Conservation (phyloP, 1,140 invertebrate genomes). For the Arion vulgaris region DNA sequence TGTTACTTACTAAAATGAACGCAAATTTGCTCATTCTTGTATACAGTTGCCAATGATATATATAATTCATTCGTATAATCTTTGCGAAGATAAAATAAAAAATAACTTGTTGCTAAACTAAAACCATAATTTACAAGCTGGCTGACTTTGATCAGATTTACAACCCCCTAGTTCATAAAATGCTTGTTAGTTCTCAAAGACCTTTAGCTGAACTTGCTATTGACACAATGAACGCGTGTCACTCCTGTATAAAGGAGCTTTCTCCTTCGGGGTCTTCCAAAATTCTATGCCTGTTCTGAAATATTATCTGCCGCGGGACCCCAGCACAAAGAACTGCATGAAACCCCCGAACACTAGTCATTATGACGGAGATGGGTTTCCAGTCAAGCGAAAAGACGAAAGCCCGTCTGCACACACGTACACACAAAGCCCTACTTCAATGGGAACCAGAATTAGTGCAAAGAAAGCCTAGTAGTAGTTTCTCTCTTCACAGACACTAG, state of each 20-base stretch:
- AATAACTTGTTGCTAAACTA: slow-evolving; percentile 22
- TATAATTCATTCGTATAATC: neutral
- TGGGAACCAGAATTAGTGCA: neutral
- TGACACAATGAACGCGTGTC: slow-evolving; percentile 31
- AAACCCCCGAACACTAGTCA: slow-evolving; percentile 26
- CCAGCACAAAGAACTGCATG: slow-evolving; percentile 19
- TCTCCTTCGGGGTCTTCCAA: slow-evolving; percentile 24
- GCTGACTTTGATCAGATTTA: slow-evolving; percentile 27
- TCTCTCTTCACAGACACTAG: neutral
- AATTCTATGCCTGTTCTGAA: slow-evolving; percentile 38
- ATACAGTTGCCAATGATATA: neutral
- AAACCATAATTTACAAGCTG: slow-evolving; percentile 15
- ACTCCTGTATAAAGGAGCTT: slow-evolving; percentile 23
- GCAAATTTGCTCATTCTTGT: no score
- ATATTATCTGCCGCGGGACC: slow-evolving; percentile 35
- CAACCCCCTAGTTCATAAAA: slow-evolving; percentile 37
- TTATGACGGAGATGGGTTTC: slow-evolving; percentile 28
- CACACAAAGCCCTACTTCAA: neutral
- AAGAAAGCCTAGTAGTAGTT: neutral
- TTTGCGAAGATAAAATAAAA: neutral
- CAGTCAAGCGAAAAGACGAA: slow-evolving; percentile 23
- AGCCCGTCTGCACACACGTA: neutral
- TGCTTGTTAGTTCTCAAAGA: slow-evolving; percentile 41
- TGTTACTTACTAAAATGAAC: no score
- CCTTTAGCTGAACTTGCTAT: slow-evolving; percentile 21